Evolutionary conservation across 2,797 vertebrate genomes (phyloP).

Genomic region (Kryptolebias ocellatus): DNA sequence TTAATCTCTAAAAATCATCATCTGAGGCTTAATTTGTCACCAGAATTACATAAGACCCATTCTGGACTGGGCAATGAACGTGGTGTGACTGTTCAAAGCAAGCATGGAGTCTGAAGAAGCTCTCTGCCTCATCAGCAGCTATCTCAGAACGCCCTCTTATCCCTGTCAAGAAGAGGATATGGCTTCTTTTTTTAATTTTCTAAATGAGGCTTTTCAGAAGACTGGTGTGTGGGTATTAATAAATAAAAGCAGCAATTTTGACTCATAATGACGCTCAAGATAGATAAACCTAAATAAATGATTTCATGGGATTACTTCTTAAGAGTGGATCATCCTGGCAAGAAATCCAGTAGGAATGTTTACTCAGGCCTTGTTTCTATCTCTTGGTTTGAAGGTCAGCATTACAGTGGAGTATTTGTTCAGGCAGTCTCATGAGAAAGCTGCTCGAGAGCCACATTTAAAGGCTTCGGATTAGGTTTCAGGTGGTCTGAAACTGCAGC

Average conservation of each 20-base stretch:
- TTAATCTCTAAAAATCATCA: conserved; percentile 24
- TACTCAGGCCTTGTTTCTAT: background rate
- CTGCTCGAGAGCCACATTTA: conserved; percentile 23
- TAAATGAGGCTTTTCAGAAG: conserved; percentile 3
- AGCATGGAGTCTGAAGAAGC: conserved; percentile 12
- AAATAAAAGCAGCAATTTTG: background rate
- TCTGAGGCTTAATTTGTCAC: conserved; percentile 26
- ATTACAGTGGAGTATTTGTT: conserved; percentile 34
- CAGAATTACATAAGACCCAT: conserved; percentile 15
- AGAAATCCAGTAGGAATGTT: conserved; percentile 14
- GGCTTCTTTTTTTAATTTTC: background rate
- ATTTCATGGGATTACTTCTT: background rate
- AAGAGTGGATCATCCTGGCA: background rate
- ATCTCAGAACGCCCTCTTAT: background rate
- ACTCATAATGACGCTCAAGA: background rate
- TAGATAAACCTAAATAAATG: conserved; percentile 1
- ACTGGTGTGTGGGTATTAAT: background rate
- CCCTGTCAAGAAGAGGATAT: background rate
- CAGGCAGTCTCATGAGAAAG: conserved; percentile 20
- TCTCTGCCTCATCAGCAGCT: background rate
- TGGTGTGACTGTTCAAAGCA: conserved; percentile 24
- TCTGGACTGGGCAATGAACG: conserved; percentile 36
- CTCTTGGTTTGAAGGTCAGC: conserved; percentile 24
- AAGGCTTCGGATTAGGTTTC: conserved; percentile 42
- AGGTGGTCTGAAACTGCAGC: conserved; percentile 22